Evolutionary conservation across 2,113 vertebrate genomes (phyloP).

Genomic region (Xenopus tropicalis): UCB_Xtro_10.0 CM004445.2:113165501-113166000

Average conservation of each 20-base stretch:
- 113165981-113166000: constrained; percentile 6
- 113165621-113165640: too few relatives aligned
- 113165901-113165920: constrained; percentile 33
- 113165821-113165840: constrained; percentile 41
- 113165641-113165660: too few relatives aligned
- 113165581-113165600: too few relatives aligned
- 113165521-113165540: too few relatives aligned
- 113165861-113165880: constrained; percentile 41
- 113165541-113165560: too few relatives aligned
- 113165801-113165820: constrained; percentile 34
- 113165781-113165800: constrained; percentile 40
- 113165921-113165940: constrained; percentile 24
- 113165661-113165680: background rate
- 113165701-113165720: constrained; percentile 19
- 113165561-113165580: too few relatives aligned
- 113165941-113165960: constrained; percentile 33
- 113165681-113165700: background rate
- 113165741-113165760: constrained; percentile 38
- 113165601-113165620: too few relatives aligned
- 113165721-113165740: constrained; percentile 33
- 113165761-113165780: constrained; percentile 43
- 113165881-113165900: constrained; percentile 43
- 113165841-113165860: constrained; percentile 37
- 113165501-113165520: too few relatives aligned
- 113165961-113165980: constrained; percentile 17